These are phyloP conservation scores for Microtus ochrogaster DNA, from an alignment of 2,113 vertebrate species.

Conservation along the genomic window DNA sequence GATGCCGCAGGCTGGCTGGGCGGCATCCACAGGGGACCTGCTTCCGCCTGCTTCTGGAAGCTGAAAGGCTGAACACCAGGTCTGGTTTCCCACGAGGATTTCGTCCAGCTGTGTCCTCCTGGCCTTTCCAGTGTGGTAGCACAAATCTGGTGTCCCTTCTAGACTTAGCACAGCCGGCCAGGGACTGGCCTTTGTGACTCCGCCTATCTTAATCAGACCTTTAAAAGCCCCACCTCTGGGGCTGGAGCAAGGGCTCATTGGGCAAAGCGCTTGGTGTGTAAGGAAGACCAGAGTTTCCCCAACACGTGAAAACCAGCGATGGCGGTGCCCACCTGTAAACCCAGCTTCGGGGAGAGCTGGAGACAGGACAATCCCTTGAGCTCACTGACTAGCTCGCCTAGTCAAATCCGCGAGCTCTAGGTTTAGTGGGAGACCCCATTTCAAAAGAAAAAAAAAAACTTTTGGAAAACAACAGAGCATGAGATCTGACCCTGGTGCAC, in stretches of 20 bases:
- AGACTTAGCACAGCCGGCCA: not conserved
- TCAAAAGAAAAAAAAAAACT: not conserved
- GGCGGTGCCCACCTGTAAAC: no score
- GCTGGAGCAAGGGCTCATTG: not conserved
- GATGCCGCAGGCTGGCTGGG: no score
- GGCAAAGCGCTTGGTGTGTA: no score
- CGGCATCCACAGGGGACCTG: not conserved
- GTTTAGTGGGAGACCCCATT: not conserved
- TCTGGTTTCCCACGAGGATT: not conserved
- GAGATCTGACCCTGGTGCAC: not conserved
- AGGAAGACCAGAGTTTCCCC: no score
- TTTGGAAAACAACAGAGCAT: not conserved
- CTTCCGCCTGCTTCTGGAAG: not conserved
- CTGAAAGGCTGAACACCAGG: not conserved
- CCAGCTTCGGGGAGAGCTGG: not conserved
- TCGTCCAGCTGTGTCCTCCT: not conserved
- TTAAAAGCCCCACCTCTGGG: not conserved
- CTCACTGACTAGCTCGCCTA: not conserved
- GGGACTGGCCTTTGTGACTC: not conserved
- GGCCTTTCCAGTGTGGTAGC: not conserved
- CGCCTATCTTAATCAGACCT: not conserved
- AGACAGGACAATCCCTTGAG: no score
- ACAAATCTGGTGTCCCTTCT: not conserved
- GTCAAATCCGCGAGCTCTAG: not conserved
- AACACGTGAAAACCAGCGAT: not conserved